Conservation (phyloP, 2,113 vertebrate genomes). For the Columba janthina region DNA sequence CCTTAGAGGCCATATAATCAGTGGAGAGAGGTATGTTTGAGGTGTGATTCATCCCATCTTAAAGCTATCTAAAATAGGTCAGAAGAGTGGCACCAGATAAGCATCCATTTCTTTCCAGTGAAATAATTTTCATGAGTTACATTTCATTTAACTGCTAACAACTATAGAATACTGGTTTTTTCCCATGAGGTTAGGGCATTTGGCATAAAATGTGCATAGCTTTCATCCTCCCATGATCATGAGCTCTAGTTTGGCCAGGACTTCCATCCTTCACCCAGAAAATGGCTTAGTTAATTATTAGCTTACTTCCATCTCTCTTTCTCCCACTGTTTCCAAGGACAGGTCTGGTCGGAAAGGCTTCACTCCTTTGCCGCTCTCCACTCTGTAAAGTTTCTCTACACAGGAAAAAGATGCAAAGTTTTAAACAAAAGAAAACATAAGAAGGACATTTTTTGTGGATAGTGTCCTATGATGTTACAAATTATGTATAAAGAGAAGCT, state of each 20-base stretch:
- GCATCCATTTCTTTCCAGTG: background rate
- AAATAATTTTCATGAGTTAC: background rate
- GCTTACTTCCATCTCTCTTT: conserved; percentile 87
- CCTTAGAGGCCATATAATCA: background rate
- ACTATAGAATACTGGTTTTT: background rate
- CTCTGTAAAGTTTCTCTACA: conserved; percentile 90
- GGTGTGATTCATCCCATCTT: background rate
- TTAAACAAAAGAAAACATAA: background rate
- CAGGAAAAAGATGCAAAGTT: background rate
- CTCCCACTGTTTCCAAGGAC: conserved; percentile 81
- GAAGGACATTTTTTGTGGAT: background rate
- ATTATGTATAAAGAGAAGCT: background rate
- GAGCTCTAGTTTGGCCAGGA: background rate
- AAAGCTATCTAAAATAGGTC: background rate
- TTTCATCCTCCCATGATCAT: background rate
- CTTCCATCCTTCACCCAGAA: background rate
- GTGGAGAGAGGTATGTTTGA: background rate
- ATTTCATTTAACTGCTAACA: background rate
- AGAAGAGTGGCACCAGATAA: background rate
- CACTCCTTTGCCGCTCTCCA: conserved; percentile 73
- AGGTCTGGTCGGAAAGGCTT: conserved; percentile 90
- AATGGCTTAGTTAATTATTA: conserved; percentile 24
- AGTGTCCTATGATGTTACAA: background rate
- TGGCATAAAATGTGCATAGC: background rate
- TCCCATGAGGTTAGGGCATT: background rate